Evolutionary conservation across 2,113 vertebrate genomes (phyloP).

Genomic region (Onychorhynchus coronatus): DNA sequence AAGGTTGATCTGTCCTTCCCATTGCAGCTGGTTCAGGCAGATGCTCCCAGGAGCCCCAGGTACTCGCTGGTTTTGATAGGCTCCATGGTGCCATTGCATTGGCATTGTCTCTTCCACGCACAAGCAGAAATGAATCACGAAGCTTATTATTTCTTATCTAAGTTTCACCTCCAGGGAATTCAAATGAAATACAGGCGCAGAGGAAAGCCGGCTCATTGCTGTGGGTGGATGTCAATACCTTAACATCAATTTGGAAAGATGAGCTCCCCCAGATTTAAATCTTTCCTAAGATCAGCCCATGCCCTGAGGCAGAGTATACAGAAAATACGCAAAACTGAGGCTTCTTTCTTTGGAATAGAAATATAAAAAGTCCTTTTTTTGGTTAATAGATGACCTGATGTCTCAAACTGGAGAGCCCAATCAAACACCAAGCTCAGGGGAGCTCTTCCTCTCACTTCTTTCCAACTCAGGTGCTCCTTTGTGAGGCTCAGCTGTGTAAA

Average conservation of each 20-base stretch:
- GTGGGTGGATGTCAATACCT: background rate
- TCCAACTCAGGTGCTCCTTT: background rate
- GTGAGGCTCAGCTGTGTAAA: background rate
- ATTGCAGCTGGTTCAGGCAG: background rate
- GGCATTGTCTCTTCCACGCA: background rate
- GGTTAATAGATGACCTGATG: background rate
- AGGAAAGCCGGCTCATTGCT: background rate
- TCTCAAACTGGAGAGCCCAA: background rate
- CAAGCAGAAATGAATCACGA: conserved; percentile 12
- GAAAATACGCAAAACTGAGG: background rate
- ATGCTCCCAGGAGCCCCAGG: background rate
- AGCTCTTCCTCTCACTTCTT: background rate
- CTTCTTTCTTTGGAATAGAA: background rate
- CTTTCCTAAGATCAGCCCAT: background rate
- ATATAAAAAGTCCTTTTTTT: background rate
- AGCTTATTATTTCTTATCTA: background rate
- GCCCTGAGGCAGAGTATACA: background rate
- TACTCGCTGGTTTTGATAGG: background rate
- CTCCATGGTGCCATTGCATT: accelerated
- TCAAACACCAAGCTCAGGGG: background rate
- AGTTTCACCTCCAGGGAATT: conserved; percentile 15
- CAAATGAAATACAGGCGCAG: background rate
- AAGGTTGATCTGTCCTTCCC: background rate
- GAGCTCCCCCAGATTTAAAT: background rate
- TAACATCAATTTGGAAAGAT: background rate